Evolutionary conservation across 2,888 invertebrate genomes (phyloP), one percentile per base, ranked within the genome.

Genomic region (Ormia ochracea): DNA sequence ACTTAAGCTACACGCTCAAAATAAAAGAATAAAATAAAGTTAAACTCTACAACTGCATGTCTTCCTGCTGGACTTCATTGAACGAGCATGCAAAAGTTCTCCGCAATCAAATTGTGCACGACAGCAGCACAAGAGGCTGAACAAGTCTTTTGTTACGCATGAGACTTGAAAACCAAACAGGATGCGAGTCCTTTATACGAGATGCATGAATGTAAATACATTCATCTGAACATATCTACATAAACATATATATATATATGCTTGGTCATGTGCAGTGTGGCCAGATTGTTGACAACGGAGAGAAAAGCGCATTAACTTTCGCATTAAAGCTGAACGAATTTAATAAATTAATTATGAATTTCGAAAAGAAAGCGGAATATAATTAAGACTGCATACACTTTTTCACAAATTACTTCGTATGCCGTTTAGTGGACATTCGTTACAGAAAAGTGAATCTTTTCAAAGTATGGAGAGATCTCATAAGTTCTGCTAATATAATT

Each of bases 21-120:
- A 76, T 61, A 68, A 68, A 73, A 69, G 48, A 72, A 80, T 58
- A 21, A 54, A 56, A 61, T 41, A 48, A 58, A 63, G 68, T 73
- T 72, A 43, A 68, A 76, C 56, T 74, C 69, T 36, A 58, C 74
- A 69, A 74, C 50, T 61, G 31, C 68, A 76, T 31, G 66, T 58
- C 68, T 73, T 80, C 72, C 76, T 63, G 72, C 68, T 63, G 80
- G 76, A 80, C 79, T 76, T 61, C 76, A 80, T 73, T 48, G 76
- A 72, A 68, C 33, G n/a, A 63, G 19, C 38, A 59, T 74, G 41
- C 45, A 68, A 41, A 45, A 69, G 78, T 52, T 41, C 66, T 66
- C 33, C 36, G 43, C 66, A 58, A 59, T 43, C 1, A 33, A 74
- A 41, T 58, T 54, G 45, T 56, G 72, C 61, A 70, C 56, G 65